phyloP scores from a whole-genome alignment of 2,888 invertebrate genomes.

The Azorinus chamasolen region DNA sequence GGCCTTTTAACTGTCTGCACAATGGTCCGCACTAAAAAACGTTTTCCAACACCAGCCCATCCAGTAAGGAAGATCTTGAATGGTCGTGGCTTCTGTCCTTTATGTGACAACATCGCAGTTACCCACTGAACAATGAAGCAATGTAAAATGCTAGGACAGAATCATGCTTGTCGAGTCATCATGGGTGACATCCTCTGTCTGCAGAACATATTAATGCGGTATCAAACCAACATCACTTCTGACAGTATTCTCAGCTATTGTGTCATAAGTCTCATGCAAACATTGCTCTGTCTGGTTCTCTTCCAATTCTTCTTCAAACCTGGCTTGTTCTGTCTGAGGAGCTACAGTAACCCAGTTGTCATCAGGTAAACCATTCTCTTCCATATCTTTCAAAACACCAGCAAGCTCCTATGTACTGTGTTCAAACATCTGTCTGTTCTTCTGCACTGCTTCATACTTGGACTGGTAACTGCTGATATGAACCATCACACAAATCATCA shows the following conservation, averaged over 20 bases:
- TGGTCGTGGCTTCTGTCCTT: conserved; percentile 33
- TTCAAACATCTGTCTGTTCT: conserved; percentile 37
- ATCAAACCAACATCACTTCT: conserved; percentile 23
- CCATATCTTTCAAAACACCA: conserved; percentile 35
- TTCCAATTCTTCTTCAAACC: conserved; percentile 41
- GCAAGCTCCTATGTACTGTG: conserved; percentile 32
- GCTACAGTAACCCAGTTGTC: conserved; percentile 52
- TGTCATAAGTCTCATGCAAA: conserved; percentile 15
- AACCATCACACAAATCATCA: conserved; percentile 29
- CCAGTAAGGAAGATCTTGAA: conserved; percentile 63
- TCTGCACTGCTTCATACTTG: conserved; percentile 11
- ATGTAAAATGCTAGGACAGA: no score
- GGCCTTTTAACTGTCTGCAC: conserved; percentile 51
- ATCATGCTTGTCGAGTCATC: conserved; percentile 18
- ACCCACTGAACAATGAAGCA: conserved; percentile 53
- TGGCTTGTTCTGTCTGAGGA: conserved; percentile 48
- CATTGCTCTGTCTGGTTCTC: no score
- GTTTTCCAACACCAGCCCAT: conserved; percentile 64
- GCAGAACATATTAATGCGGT: conserved; percentile 39
- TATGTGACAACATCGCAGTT: conserved; percentile 52
- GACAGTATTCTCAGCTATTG: no score
- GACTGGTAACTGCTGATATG: conserved; percentile 31
- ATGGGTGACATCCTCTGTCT: no score
- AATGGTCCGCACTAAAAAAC: conserved; percentile 53
- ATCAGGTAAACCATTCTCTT: conserved; percentile 48